Conservation (phyloP, 2,888 invertebrate species). For the Philereme vetulata region DNA sequence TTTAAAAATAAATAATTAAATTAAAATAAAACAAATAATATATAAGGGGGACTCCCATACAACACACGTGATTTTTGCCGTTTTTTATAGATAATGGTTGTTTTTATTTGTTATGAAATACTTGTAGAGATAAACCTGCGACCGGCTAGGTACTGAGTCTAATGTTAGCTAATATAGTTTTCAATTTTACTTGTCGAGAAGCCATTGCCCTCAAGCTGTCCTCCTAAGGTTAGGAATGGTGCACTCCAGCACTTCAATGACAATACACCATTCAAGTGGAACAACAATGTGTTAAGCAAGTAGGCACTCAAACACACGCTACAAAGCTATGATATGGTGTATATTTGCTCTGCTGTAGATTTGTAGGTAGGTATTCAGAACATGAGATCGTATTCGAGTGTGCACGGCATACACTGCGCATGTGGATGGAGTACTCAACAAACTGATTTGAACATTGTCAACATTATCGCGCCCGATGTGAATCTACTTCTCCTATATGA, state of each 20-base stretch:
- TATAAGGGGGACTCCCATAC: too few relatives aligned
- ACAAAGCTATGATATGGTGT: slow-evolving; percentile 13
- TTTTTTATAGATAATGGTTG: too few relatives aligned
- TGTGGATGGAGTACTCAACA: slow-evolving; percentile 24
- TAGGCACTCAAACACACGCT: slow-evolving; percentile 5
- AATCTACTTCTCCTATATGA: slow-evolving; percentile 10
- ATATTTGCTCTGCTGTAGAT: neutral
- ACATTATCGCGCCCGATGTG: slow-evolving; percentile 26
- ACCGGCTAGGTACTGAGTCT: too few relatives aligned
- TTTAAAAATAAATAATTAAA: too few relatives aligned
- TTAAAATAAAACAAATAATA: too few relatives aligned
- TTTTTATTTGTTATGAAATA: too few relatives aligned
- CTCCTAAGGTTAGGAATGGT: neutral
- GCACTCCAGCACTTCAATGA: neutral
- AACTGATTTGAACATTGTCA: slow-evolving; percentile 34
- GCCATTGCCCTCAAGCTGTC: neutral
- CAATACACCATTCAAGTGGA: slow-evolving; percentile 7
- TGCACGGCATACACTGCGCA: slow-evolving; percentile 5
- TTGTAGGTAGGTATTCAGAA: neutral
- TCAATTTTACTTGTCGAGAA: neutral
- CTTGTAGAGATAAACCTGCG: too few relatives aligned
- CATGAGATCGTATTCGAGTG: slow-evolving; percentile 15
- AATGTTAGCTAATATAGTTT: too few relatives aligned
- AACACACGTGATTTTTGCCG: too few relatives aligned
- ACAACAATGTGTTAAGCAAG: neutral